Conservation (phyloP, 1,140 invertebrate genomes). For the Penaeus vannamei region DNA sequence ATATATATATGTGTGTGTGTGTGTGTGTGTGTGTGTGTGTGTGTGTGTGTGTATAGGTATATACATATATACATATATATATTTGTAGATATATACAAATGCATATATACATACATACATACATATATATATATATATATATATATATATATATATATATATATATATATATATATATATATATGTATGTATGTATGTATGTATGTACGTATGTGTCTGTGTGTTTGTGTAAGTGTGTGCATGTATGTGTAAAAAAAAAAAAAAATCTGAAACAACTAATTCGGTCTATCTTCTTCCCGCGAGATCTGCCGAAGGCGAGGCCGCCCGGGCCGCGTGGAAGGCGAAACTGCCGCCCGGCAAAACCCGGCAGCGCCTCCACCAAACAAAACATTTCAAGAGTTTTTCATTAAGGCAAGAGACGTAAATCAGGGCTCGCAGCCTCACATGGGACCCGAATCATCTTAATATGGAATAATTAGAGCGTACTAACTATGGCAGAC, state of each 20-base stretch:
- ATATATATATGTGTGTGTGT: conserved; percentile 4
- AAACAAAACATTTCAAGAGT: too few species aligned
- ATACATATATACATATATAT: not conserved
- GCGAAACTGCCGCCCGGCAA: too few species aligned
- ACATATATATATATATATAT: not conserved
- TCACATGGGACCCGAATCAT: conserved; percentile 48
- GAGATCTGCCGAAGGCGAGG: too few species aligned
- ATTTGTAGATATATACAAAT: not conserved
- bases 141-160: conserved; percentile 6
- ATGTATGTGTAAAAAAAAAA: not conserved
- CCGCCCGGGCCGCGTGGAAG: too few species aligned
- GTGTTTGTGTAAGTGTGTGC: not conserved
- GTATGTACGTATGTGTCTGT: not conserved
- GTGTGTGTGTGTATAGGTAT: not conserved
- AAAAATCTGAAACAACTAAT: not conserved
- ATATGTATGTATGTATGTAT: not conserved
- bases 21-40: not conserved
- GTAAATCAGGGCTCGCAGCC: conserved; percentile 17
- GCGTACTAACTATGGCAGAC: conserved; percentile 14
- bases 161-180: not conserved
- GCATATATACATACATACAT: not conserved
- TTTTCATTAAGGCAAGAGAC: conserved; percentile 11
- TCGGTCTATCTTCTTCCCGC: not conserved
- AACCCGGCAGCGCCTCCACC: too few species aligned
- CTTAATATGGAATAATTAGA: conserved; percentile 43